Base-by-base conservation (phyloP, 92 coral and sea anemone species). In the Actinostola sp. region DNA sequence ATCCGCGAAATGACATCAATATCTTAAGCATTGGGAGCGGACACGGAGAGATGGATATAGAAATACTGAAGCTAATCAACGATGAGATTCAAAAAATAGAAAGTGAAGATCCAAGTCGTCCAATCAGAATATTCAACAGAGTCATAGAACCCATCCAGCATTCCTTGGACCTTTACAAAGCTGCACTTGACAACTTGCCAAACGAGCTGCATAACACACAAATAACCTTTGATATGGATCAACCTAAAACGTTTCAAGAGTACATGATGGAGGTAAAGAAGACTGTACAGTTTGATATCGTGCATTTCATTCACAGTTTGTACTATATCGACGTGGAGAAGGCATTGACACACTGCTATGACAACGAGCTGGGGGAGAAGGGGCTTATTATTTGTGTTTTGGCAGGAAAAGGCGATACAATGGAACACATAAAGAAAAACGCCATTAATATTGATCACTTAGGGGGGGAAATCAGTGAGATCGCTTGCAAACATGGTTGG, bases 21-120 rank as follows among this genome's bases (percentile, higher is more conserved):
- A 61, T 70, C 28, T 39, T 70, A 13, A 70, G 84, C 58, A 66
- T 71, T 70, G 84, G 84, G 6, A 39, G 77, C 32, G 84, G 78
- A 26, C 31, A 51, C 7, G 84, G 84, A 26, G 76, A 78, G 30
- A 50, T 61, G 1, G 84, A 79, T 71, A 9, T 71, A 23, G 71
- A 58, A 34, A 79, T 79, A 1, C 43, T 79, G 45, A 70, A 70
- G 46, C 46, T 53, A 0, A 17, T 62, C 65, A 25, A 49, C 31
- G 67, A 50, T 30, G 84, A 79, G 50, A 16, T 70, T 30, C 45
- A 33, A 50, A 79, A 36, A 14, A 10, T 11, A 21, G 38, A 29
- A 29, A 8, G 13, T 3, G 11, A 76, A 34, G 17, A 12, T 24
- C 52, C 76, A 29, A 15, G 21, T 20, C 43, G 35, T 14, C 45